Evolutionary conservation across 2,888 invertebrate species (phyloP), one percentile per base, ranked within the genome.

Genomic region (Odontomyia ornata): DNA sequence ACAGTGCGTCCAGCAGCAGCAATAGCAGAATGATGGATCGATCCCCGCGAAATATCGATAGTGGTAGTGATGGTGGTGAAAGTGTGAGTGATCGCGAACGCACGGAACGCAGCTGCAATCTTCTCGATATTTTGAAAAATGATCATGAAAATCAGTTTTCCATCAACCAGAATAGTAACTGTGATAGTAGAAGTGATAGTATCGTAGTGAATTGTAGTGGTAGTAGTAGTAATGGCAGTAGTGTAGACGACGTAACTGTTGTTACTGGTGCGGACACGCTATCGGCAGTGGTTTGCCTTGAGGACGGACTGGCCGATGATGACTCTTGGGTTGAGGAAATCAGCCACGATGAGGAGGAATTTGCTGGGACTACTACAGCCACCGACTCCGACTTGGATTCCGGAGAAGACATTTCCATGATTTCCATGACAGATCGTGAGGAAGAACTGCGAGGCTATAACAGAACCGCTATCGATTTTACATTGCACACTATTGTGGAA

Each of bases 251-350:
- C 84, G 91, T 91, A 85, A 91, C 91, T 82, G 91, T 92, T 82
- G 91, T 91, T 84, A 91, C 92, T 82, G 91, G 91, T 83, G 89
- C 89, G 84, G 90, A 91, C 85, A 92, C 92, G 82, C 88, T 92
- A 84, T 92, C 92, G 80, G 91, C 92, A 36, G 76, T 76, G 46
- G 69, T 76, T 76, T 92, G 92, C 82, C 90, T 95, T 80, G 95
- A 95, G 86, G 95, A 95, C 87, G 95, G 95, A 80, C 88, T 95
- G 77, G 95, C 95, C 72, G 95, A 95, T 84, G 95, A 95, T 86
- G 95, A 96, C 85, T 95, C 95, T 79, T 95, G 95, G 95, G 95
- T 95, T 80, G 95, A 95, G 86, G 95, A 95, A 85, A 89, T 94
- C 80, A 94, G 94, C 82, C 92, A 93, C 85, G 93, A 93, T 83